Conservation (phyloP, 2,113 vertebrate species). For the Haemorhous mexicanus region DNA sequence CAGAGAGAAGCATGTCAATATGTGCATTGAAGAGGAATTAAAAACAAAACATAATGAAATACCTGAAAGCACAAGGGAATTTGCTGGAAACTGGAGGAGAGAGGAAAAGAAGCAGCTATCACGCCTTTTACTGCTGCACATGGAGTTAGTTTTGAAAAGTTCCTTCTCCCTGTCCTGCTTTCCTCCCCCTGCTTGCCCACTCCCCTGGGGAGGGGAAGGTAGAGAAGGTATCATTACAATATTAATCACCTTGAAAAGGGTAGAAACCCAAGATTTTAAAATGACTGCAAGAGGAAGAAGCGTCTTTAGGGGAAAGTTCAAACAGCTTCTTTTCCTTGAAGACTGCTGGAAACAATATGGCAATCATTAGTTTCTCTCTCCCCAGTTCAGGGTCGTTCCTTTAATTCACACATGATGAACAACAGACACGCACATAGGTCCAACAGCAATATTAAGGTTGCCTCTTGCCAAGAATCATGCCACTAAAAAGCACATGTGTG, state of each 20-base stretch:
- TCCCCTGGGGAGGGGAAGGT: background rate
- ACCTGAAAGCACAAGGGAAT: slow-evolving; percentile 31
- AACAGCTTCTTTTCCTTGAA: slow-evolving; percentile 12
- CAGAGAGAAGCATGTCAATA: slow-evolving; percentile 2
- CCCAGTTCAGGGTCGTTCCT: slow-evolving; percentile 5
- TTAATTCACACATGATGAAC: slow-evolving; percentile 52
- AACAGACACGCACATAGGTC: slow-evolving; percentile 27
- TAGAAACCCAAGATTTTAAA: background rate
- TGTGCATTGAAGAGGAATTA: slow-evolving; percentile 11
- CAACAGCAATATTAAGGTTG: slow-evolving; percentile 20
- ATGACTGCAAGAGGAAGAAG: slow-evolving; percentile 37
- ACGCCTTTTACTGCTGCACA: background rate
- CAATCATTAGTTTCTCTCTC: slow-evolving; percentile 51
- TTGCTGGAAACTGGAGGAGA: slow-evolving; percentile 19
- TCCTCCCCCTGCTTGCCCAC: background rate
- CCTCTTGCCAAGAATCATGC: slow-evolving; percentile 40
- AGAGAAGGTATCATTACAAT: background rate
- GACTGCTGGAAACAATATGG: slow-evolving; percentile 53
- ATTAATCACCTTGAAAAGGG: slow-evolving; percentile 27
- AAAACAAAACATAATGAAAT: slow-evolving; percentile 21
- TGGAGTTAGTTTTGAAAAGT: background rate
- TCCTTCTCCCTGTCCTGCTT: background rate
- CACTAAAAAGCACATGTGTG: slow-evolving; percentile 5
- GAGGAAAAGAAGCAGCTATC: background rate
- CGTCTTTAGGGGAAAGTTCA: slow-evolving; percentile 55